Conservation (phyloP, 2,113 vertebrate species). For the Nanorana parkeri region DNA sequence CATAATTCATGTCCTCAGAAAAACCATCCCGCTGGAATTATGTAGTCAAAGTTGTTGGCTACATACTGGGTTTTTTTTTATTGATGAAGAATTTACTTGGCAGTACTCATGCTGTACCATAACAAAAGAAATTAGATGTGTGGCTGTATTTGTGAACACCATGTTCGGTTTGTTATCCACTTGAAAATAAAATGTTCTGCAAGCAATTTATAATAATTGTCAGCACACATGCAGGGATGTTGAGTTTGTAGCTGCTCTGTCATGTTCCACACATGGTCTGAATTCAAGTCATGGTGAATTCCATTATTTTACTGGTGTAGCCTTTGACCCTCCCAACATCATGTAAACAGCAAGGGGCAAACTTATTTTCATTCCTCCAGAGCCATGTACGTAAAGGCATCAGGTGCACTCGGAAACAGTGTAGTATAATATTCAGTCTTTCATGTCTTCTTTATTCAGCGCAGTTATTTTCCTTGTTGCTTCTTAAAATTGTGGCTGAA, state of each 20-base stretch:
- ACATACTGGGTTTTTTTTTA: background rate
- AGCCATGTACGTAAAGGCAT: background rate
- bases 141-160: background rate
- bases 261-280: background rate
- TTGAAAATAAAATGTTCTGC: slow-evolving; percentile 30
- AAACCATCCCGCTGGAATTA: background rate
- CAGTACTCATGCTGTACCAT: background rate
- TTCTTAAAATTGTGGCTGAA: slow-evolving; percentile 46
- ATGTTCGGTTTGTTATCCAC: slow-evolving; percentile 2
- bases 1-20: background rate
- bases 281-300: background rate
- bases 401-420: background rate
- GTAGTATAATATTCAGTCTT: slow-evolving; percentile 2
- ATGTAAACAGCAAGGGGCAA: background rate
- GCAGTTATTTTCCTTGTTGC: slow-evolving; percentile 30
- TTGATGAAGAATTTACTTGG: background rate
- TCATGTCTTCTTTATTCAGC: slow-evolving; percentile 20
- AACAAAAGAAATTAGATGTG: slow-evolving; percentile 11
- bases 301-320: background rate
- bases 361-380: background rate
- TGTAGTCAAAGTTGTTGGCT: background rate
- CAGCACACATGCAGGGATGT: background rate
- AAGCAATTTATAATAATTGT: slow-evolving; percentile 30
- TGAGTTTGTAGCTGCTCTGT: slow-evolving; percentile 15
- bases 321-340: slow-evolving; percentile 2